Conservation (phyloP, 2,113 vertebrate genomes). For the Pseudorhombus dupliciocellatus region DNA sequence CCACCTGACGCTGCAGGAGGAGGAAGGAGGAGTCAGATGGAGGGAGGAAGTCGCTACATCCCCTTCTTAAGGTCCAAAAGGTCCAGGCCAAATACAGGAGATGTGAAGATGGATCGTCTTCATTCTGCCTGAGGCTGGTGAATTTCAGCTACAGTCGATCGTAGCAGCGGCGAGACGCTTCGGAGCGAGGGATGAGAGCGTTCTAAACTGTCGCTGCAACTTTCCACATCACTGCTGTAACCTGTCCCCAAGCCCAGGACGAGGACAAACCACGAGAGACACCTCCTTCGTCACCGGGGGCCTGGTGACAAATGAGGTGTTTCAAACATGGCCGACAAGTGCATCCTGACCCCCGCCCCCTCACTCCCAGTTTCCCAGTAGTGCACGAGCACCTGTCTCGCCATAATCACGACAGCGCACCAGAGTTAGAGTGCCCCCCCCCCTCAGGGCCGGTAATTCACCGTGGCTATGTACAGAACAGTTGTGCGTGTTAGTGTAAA, state of each 20-base stretch:
- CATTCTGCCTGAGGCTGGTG: no score
- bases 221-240: no score
- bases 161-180: no score
- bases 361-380: conserved; percentile 35
- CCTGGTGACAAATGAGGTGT: not conserved
- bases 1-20: conserved; percentile 31
- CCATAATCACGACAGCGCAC: conserved; percentile 46
- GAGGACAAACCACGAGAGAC: not conserved
- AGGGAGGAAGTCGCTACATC: not conserved
- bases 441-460: conserved; percentile 43
- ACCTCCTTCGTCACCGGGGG: not conserved
- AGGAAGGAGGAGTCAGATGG: not conserved
- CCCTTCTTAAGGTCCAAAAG: no score
- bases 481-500: conserved; percentile 72
- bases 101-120: no score
- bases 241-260: not conserved
- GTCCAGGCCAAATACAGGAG: no score
- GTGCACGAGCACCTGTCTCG: conserved; percentile 55
- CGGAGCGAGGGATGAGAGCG: no score
- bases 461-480: conserved; percentile 57
- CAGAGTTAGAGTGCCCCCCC: conserved; percentile 30
- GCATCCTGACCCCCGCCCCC: conserved; percentile 13
- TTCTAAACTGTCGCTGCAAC: no score
- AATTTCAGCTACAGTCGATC: no score
- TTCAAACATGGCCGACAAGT: conserved; percentile 23